Percentiles rank a stretch among this genome's conserved stretches.
Conservation (phyloP, 2,113 vertebrate genomes). For the Rousettus leschenaultii region DNA sequence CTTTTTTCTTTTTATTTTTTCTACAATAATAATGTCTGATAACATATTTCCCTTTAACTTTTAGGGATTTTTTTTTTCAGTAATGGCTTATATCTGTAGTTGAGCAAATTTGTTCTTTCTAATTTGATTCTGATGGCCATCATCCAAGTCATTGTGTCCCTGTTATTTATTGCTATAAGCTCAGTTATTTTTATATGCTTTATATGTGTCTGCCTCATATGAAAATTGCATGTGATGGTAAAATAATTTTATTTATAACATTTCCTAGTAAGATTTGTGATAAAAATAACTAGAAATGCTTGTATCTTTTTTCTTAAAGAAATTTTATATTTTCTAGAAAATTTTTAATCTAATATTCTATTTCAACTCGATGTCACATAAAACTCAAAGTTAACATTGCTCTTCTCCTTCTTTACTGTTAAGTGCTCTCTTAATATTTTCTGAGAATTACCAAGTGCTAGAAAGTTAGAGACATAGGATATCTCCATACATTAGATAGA, state of each 20-base stretch:
- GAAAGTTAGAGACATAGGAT: background rate
- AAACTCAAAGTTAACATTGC: background rate
- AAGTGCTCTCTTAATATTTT: background rate
- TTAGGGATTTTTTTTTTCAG: background rate
- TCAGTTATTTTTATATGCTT: background rate
- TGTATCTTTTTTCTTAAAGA: background rate
- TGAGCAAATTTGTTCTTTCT: background rate
- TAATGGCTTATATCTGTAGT: background rate
- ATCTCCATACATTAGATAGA: background rate
- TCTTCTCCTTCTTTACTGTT: background rate
- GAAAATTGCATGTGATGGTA: background rate
- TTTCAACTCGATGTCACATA: background rate
- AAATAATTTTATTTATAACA: background rate
- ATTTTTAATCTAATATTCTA: background rate
- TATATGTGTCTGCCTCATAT: background rate
- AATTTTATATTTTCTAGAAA: background rate
- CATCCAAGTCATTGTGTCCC: background rate
- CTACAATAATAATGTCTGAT: background rate
- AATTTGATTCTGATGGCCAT: background rate
- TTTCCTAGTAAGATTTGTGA: background rate
- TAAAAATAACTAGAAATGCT: background rate
- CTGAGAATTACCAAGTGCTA: background rate
- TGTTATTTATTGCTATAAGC: background rate
- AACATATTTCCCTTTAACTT: background rate
- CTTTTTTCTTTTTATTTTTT: background rate